Conservation (phyloP, 2,888 invertebrate genomes). For the Boloria selene region DNA sequence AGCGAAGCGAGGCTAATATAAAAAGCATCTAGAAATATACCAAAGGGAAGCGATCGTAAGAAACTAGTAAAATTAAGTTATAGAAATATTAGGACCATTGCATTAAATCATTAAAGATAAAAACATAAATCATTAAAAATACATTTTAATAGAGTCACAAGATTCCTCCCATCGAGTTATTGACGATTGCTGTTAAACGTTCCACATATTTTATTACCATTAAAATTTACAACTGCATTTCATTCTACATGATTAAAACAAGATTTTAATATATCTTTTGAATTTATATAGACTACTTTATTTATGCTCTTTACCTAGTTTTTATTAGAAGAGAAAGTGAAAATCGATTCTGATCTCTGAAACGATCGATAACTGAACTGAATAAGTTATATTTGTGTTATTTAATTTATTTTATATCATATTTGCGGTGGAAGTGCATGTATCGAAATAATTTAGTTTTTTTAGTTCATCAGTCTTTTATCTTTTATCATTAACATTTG, state of each 20-base stretch:
- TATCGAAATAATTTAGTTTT: no score
- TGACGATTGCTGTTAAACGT: conserved; percentile 18
- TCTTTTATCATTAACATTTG: no score
- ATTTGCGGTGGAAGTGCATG: no score
- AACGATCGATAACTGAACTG: not conserved
- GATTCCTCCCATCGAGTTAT: conserved; percentile 9
- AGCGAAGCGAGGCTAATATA: no score
- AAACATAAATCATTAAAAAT: conserved; percentile 2
- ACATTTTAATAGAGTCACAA: conserved; percentile 7
- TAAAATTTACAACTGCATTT: conserved; percentile 21
- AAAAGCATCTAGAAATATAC: no score
- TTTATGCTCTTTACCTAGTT: conserved; percentile 29
- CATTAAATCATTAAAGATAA: no score
- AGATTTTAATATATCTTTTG: conserved; percentile 18
- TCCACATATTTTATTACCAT: conserved; percentile 30
- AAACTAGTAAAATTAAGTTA: not conserved
- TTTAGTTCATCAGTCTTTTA: no score
- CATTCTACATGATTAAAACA: conserved; percentile 16
- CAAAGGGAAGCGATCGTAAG: no score
- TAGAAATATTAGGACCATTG: not conserved
- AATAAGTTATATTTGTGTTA: not conserved
- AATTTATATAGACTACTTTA: conserved; percentile 17
- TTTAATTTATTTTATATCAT: not conserved
- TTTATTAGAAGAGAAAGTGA: conserved; percentile 24
- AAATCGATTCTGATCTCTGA: conserved; percentile 4